Percentiles rank a stretch among this genome's conserved stretches.
Conservation (phyloP, 2,113 vertebrate species). For the Oryzias woworae region DNA sequence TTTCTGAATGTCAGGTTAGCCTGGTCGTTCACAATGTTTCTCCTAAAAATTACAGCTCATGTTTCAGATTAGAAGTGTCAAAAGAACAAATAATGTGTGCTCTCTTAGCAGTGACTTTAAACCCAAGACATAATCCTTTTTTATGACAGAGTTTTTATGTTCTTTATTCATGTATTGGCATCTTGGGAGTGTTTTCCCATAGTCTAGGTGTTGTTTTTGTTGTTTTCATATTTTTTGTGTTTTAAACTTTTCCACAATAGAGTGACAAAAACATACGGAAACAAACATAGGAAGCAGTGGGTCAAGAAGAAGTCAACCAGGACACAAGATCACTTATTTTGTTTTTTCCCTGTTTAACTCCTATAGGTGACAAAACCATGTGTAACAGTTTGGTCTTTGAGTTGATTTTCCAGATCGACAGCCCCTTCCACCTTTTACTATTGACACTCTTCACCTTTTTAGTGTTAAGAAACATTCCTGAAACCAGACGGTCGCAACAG, state of each 20-base stretch:
- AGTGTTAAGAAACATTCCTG: slow-evolving; percentile 54
- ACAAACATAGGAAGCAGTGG: too few relatives aligned
- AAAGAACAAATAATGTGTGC: background rate
- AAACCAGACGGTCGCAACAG: slow-evolving; percentile 60
- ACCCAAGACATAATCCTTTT: slow-evolving; percentile 24
- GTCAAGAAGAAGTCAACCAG: background rate
- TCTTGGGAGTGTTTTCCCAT: too few relatives aligned
- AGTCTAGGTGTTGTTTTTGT: too few relatives aligned
- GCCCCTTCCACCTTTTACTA: slow-evolving; percentile 19
- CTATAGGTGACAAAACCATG: background rate
- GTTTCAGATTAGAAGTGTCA: background rate
- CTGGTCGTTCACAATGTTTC: slow-evolving; percentile 40
- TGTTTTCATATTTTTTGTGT: too few relatives aligned
- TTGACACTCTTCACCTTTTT: slow-evolving; percentile 42
- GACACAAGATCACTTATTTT: background rate
- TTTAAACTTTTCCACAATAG: too few relatives aligned
- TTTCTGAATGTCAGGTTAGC: slow-evolving; percentile 34
- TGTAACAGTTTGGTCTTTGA: background rate
- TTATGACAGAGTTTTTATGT: slow-evolving; percentile 15
- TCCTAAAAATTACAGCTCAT: background rate
- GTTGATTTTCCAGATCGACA: slow-evolving; percentile 43
- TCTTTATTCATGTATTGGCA: background rate
- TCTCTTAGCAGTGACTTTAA: background rate
- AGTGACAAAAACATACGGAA: too few relatives aligned
- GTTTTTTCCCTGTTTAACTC: background rate